Percentiles rank a stretch among this genome's conserved stretches.
Evolutionary conservation across 2,888 invertebrate species (phyloP).

Genomic region (Abrostola triplasia): DNA sequence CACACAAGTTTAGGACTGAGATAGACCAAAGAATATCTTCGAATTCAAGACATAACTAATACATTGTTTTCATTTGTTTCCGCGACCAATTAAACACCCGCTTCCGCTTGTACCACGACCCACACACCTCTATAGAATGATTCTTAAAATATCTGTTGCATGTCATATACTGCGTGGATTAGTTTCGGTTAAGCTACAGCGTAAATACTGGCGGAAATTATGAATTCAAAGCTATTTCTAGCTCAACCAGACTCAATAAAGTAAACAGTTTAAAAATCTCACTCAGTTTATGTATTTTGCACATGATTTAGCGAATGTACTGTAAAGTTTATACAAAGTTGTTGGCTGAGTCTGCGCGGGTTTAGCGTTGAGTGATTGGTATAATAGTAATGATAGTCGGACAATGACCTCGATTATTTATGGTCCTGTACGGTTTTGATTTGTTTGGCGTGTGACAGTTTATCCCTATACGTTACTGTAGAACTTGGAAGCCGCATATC

Average conservation of each 20-base stretch:
- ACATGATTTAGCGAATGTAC: constrained; percentile 29
- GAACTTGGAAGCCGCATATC: too few relatives aligned
- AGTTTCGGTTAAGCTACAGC: constrained; percentile 45
- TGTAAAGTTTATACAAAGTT: constrained; percentile 7
- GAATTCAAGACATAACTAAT: background rate
- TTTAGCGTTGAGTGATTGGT: background rate
- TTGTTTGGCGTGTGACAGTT: too few relatives aligned
- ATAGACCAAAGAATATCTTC: background rate
- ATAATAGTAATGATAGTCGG: background rate
- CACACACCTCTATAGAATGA: constrained; percentile 43
- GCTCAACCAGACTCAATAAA: constrained; percentile 30
- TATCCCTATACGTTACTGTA: too few relatives aligned
- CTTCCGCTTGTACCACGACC: constrained; percentile 21
- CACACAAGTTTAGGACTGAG: too few relatives aligned
- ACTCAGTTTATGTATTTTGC: constrained; percentile 6
- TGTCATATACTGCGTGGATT: constrained; percentile 54
- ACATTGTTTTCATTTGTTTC: background rate
- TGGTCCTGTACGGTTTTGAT: background rate
- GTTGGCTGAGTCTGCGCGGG: constrained; percentile 15
- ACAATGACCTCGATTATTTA: background rate
- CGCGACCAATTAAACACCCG: constrained; percentile 7
- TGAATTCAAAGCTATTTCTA: constrained; percentile 44
- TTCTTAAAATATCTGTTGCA: constrained; percentile 60
- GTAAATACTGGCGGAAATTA: constrained; percentile 55
- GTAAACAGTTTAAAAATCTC: constrained; percentile 43